Evolutionary conservation across 2,113 vertebrate genomes (phyloP), one percentile per base, ranked within the genome.

Genomic region (Balaeniceps rex): DNA sequence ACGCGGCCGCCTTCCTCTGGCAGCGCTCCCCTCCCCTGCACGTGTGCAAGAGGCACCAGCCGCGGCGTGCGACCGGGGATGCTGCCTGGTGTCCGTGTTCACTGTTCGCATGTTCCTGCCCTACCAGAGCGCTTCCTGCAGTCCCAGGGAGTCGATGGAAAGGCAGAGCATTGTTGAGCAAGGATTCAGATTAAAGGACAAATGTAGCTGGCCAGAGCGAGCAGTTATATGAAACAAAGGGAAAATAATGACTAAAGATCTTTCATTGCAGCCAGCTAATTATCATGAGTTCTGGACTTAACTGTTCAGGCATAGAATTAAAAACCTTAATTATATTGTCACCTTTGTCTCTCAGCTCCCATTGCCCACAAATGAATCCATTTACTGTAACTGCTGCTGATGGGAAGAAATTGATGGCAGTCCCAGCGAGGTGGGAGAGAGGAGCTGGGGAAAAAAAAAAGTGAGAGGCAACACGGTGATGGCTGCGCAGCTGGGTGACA

Each of bases 251-350:
- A 98, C 98, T 98, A 98, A 98, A 99, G 99, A 99, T 99, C 99
- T 99, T 99, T 98, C 98, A 99, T 98, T 98, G 98, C 96, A 98
- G 98, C 98, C 95, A 93, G 98, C 98, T 99, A 99, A 99, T 99
- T 99, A 99, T 99, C 99, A 99, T 98, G 98, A 99, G 99, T 99
- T 99, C 99, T 99, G 99, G 99, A 99, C 99, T 99, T 98, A 99
- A 98, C 98, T 99, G 98, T 99, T 99, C 99, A 99, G 99, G 99
- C 99, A 99, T 98, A 99, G 99, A 99, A 99, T 99, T 99, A 99
- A 99, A 99, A 99, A 98, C 98, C 98, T 98, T 99, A 99, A 99
- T 99, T 99, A 99, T 99, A 98, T 99, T 99, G 99, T 99, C 98
- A 99, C 98, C 98, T 99, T 99, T 98, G 98, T 98, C 98, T 98